Base-by-base conservation (phyloP, 2,113 vertebrate species). In the Zingel zingel region DNA sequence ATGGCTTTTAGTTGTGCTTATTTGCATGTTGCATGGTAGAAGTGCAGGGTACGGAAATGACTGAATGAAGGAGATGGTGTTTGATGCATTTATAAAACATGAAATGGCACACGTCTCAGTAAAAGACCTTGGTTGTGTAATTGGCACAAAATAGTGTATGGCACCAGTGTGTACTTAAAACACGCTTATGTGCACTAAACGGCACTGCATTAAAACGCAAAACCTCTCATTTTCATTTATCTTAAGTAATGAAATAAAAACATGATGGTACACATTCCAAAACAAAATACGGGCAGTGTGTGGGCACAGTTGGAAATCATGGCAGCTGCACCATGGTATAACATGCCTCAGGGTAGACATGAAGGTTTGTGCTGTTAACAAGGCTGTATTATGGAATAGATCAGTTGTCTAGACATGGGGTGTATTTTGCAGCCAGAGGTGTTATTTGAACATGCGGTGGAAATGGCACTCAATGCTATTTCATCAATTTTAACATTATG, bases 281-380 rank as follows among this genome's bases (percentile, higher is more conserved):
- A 50, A 43, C 10, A 3, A 59, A 43, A 51, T 25, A 10, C 2
- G 61, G 73, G 39, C 8, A 21, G n/a, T 27, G 43, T 68, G 56
- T 82, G 18, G 57, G 30, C 57, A 45, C 64, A 77, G 73, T 74
- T 71, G 39, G 72, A 58, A 75, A 64, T 75, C 27, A 27, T 68
- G 30, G 68, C 65, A 73, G 58, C 80, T 77, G 74, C 62, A 16
- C 23, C n/a, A 11, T 54, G n/a, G 33, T 70, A 43, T 74, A 71
- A 82, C 48, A 62, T 8, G 79, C 79, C 82, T 82, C 18, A 43
- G 84, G 74, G 50, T 47, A 71, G 61, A 83, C 30, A 74, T 69
- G 66, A 63, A 69, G 50, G 51, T 57, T 62, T 72, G 36, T 61
- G 77, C 66, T 75, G 56, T 77, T 87, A 62, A 63, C 9, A 45